Conservation (phyloP, 1,140 invertebrate species). For the Leptopilina clavipes region DNA sequence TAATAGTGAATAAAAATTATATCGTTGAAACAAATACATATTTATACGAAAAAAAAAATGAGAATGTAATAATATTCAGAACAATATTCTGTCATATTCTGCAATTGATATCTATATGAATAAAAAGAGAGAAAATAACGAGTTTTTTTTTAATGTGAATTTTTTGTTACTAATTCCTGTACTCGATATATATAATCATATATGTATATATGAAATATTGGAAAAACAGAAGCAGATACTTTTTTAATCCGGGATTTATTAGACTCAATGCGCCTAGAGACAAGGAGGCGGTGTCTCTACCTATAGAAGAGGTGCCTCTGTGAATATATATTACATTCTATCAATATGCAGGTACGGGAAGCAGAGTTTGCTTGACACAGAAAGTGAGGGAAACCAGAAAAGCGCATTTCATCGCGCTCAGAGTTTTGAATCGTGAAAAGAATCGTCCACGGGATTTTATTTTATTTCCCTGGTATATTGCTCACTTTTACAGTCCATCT, state of each 20-base stretch:
- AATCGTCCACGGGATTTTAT: slow-evolving; percentile 27
- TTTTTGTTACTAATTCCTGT: no score
- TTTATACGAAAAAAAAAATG: no score
- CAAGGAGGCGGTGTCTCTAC: background rate
- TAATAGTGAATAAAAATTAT: no score
- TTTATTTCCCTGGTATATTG: background rate
- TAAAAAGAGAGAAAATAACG: no score
- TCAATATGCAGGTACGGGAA: background rate
- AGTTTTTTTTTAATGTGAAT: no score
- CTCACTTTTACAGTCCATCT: slow-evolving; percentile 3
- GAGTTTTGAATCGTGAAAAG: slow-evolving; percentile 31
- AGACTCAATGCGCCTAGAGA: background rate
- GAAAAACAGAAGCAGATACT: background rate
- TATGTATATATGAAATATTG: no score
- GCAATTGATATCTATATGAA: no score
- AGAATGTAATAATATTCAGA: no score
- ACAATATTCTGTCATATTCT: no score
- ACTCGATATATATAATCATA: no score
- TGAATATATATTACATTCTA: background rate
- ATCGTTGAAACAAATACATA: no score
- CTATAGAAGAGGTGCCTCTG: background rate
- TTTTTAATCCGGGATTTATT: background rate
- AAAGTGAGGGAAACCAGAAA: background rate
- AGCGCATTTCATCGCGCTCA: slow-evolving; percentile 11
- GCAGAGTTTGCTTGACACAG: background rate